Conservation (phyloP, 2,113 vertebrate species). For the Spizaetus ornatus region DNA sequence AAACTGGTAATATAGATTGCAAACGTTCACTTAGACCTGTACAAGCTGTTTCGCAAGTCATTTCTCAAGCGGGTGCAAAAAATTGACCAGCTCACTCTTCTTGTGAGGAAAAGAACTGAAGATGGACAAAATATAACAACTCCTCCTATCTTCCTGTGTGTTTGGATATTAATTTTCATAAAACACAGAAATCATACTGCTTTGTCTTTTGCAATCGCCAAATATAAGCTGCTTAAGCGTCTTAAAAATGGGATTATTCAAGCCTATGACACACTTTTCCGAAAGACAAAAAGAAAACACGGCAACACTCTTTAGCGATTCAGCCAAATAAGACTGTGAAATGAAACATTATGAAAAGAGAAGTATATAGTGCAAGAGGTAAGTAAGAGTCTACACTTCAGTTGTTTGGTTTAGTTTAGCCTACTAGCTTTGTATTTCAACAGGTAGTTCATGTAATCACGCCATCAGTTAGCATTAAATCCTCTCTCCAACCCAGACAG, state of each 20-base stretch:
- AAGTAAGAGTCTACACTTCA: neutral
- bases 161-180: neutral
- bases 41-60: neutral
- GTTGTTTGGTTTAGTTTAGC: neutral
- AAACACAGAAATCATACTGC: neutral
- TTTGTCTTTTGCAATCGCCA: neutral
- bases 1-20: slow-evolving; percentile 32
- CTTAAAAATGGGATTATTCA: neutral
- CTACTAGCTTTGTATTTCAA: neutral
- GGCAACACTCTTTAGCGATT: neutral
- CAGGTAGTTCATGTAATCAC: neutral
- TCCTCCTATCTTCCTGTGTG: neutral
- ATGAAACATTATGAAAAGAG: neutral
- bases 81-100: neutral
- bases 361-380: neutral
- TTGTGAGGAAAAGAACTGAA: neutral
- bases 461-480: neutral
- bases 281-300: neutral
- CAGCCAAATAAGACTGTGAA: neutral
- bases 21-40: neutral
- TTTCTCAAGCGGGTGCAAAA: neutral
- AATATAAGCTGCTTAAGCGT: slow-evolving; percentile 18
- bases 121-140: neutral
- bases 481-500: neutral
- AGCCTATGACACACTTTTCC: neutral